phyloP scores from a whole-genome alignment of 2,797 vertebrate genomes.

The Scomberomorus guttatus region DNA sequence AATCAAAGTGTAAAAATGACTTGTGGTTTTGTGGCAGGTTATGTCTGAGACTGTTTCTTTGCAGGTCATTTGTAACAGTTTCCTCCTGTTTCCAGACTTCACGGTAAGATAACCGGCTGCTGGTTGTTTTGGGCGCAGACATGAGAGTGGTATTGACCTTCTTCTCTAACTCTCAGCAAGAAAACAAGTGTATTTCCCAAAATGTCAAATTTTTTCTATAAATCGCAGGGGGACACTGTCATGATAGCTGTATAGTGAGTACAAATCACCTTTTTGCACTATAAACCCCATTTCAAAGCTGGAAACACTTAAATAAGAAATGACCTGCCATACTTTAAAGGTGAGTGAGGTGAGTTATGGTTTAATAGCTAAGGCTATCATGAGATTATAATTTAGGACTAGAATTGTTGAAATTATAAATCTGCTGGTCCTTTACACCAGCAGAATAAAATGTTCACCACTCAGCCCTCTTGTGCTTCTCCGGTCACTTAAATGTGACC shows the following conservation, averaged over 20 bases:
- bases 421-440: slow-evolving; percentile 9
- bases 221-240: slow-evolving; percentile 13
- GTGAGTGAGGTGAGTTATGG: background rate
- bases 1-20: no score
- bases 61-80: background rate
- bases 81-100: background rate
- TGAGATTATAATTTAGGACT: background rate
- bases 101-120: slow-evolving; percentile 6
- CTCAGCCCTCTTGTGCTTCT: slow-evolving; percentile 6
- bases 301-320: background rate
- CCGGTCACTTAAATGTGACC: slow-evolving; percentile 44
- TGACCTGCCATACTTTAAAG: background rate
- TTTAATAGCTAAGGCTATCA: background rate
- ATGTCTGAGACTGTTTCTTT: background rate
- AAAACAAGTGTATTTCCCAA: slow-evolving; percentile 2
- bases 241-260: background rate
- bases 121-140: background rate
- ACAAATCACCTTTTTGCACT: background rate
- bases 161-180: background rate
- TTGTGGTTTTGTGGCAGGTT: no score
- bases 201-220: slow-evolving; percentile 25
- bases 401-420: background rate
- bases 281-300: background rate
- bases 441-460: slow-evolving; percentile 16
- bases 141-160: background rate